Evolutionary conservation across 2,888 invertebrate species (phyloP).

Genomic region (Stegophylla sp.): DNA sequence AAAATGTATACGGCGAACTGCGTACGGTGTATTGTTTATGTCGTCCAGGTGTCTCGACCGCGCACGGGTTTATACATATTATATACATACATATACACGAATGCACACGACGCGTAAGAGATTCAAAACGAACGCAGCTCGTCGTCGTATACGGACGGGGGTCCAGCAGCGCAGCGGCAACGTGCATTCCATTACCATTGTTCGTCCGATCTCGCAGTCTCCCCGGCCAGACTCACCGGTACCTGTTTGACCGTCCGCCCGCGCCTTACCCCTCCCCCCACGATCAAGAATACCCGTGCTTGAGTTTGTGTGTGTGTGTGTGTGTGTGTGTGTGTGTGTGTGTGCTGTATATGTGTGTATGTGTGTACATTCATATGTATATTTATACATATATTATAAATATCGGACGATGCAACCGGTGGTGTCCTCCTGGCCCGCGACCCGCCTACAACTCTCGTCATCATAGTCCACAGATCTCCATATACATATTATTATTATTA

Average conservation of each 20-base stretch:
- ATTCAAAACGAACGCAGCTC: conserved; percentile 10
- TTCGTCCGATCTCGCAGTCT: conserved; percentile 19
- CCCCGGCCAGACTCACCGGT: conserved; percentile 56
- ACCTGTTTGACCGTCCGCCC: conserved; percentile 55
- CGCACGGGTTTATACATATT: conserved; percentile 3
- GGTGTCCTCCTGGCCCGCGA: conserved; percentile 6
- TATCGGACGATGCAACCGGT: conserved; percentile 4
- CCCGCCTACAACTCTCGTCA: neutral
- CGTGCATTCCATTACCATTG: conserved; percentile 57
- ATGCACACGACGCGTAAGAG: conserved; percentile 9
- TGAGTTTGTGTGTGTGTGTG: neutral
- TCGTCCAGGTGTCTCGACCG: conserved; percentile 51
- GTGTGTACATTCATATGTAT: neutral
- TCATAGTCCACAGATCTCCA: neutral
- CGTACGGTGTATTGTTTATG: conserved; percentile 25
- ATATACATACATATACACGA: neutral
- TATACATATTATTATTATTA: too few relatives aligned
- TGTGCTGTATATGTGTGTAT: neutral
- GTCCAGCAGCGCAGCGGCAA: conserved; percentile 13
- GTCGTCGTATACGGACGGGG: too few relatives aligned
- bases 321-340: neutral
- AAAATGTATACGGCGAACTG: neutral
- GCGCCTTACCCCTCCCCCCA: neutral
- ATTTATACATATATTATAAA: neutral
- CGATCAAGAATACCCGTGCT: neutral